Evolutionary conservation across 2,797 vertebrate genomes (phyloP).

Genomic region (Halcyon leucocephala): DNA sequence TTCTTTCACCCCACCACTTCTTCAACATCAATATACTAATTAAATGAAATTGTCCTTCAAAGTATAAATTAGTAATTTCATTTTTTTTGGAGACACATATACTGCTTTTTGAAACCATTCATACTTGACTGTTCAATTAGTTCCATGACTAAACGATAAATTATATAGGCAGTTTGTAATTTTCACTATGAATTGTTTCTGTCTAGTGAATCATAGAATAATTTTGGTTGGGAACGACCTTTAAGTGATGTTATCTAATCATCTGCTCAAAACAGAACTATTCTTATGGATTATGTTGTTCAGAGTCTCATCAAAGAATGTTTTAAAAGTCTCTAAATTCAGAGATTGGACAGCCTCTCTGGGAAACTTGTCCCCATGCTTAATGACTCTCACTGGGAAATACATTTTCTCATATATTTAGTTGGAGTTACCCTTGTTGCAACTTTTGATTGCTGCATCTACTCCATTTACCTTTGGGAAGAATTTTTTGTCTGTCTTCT

Average conservation of each 20-base stretch:
- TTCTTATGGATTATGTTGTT: not conserved
- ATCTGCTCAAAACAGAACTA: not conserved
- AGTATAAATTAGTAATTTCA: not conserved
- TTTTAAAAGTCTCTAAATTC: not conserved
- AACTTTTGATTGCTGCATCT: not conserved
- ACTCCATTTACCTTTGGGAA: not conserved
- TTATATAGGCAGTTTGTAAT: not conserved
- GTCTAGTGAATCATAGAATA: not conserved
- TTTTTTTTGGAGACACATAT: not conserved
- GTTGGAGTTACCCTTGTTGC: not conserved
- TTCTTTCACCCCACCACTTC: not conserved
- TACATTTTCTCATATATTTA: not conserved
- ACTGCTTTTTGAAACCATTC: not conserved
- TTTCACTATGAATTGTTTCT: conserved; percentile 16
- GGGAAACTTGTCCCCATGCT: not conserved
- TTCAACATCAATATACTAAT: not conserved
- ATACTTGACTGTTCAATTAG: not conserved
- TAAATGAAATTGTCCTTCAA: not conserved
- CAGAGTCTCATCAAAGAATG: not conserved
- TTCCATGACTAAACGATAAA: not conserved
- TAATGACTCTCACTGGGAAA: not conserved
- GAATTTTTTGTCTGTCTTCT: not conserved
- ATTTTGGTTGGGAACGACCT: not conserved
- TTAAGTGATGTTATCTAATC: not conserved
- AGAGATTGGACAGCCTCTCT: not conserved